A percentile compares a stretch with the other conserved stretches of the same genome.
These are phyloP conservation scores for Ricordea florida DNA, from an alignment of 92 coral and sea anemone genomes.

Conservation along the genomic window DNA sequence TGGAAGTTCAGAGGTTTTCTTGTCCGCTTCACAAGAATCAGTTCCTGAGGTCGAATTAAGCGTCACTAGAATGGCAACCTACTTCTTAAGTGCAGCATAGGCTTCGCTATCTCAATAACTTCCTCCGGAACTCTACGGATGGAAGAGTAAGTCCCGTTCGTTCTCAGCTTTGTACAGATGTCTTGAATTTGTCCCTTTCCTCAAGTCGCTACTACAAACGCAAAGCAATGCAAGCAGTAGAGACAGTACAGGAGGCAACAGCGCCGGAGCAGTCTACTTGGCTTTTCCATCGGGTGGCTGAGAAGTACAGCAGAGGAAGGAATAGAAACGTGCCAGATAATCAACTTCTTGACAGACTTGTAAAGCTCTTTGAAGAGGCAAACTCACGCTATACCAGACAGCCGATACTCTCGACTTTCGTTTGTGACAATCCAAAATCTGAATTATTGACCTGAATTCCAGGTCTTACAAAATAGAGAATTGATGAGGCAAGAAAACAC, in stretches of 20 bases:
- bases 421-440: slow-evolving; percentile 3
- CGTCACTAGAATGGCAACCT: neutral
- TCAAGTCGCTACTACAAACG: no score
- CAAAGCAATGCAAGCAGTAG: neutral
- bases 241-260: neutral
- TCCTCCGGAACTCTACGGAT: slow-evolving; percentile 12
- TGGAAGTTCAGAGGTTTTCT: no score
- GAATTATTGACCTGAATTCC: slow-evolving; percentile 29
- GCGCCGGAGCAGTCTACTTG: neutral
- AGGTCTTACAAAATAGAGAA: slow-evolving; percentile 40
- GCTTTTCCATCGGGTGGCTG: neutral
- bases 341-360: neutral
- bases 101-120: neutral
- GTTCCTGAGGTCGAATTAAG: neutral
- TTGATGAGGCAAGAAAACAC: slow-evolving; percentile 51
- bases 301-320: neutral
- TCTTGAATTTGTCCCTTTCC: no score
- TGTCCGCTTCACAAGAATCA: neutral
- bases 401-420: slow-evolving; percentile 23
- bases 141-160: neutral
- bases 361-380: slow-evolving; percentile 24
- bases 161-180: neutral
- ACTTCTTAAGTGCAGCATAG: neutral
- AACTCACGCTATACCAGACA: slow-evolving; percentile 19
- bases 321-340: slow-evolving; percentile 2